These are phyloP conservation scores for Cephus spinipes DNA, from an alignment of 2,888 invertebrate genomes.

Conservation along the genomic window DNA sequence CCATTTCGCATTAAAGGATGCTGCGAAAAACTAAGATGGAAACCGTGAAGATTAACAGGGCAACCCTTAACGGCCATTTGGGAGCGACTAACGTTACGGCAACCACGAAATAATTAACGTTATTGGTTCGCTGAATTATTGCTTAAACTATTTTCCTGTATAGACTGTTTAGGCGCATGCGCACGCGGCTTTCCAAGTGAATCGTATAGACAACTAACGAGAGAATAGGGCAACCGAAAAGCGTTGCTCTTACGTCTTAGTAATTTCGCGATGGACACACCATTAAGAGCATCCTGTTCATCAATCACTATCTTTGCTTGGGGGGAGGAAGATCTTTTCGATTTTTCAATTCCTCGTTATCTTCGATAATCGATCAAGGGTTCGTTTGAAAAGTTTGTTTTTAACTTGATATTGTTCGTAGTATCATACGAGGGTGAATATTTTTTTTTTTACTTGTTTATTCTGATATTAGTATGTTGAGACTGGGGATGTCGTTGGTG, in stretches of 20 bases:
- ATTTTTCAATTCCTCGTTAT: conserved; percentile 21
- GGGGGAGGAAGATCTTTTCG: conserved; percentile 32
- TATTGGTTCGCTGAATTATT: conserved; percentile 17
- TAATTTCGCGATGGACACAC: conserved; percentile 13
- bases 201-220: neutral
- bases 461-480: neutral
- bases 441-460: neutral
- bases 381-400: neutral
- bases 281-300: conserved; percentile 35
- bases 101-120: conserved; percentile 21
- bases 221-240: neutral
- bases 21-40: neutral
- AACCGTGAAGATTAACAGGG: neutral
- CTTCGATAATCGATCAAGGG: conserved; percentile 1
- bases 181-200: neutral
- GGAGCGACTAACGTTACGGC: conserved; percentile 8
- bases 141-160: neutral
- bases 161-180: neutral
- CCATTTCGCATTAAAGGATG: neutral
- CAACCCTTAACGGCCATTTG: neutral
- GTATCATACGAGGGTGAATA: neutral
- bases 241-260: neutral
- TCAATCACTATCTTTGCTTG: conserved; percentile 31
- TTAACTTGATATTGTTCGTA: neutral
- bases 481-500: neutral